Base-by-base conservation (phyloP, 2,888 invertebrate species). In the Amiota mariae region DNA sequence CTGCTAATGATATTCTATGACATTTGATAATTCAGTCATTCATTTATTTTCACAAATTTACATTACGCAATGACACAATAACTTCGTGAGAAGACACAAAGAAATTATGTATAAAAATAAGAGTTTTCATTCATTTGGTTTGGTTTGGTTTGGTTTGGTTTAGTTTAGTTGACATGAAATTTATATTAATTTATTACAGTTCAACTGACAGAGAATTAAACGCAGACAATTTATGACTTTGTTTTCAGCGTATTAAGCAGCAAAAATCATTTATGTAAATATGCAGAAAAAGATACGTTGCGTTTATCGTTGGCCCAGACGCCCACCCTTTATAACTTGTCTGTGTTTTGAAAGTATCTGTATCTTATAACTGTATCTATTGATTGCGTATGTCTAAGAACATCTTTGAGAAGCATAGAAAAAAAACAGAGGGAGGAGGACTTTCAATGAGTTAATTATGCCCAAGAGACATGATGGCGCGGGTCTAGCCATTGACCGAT, bases 181-280 rank as follows among this genome's bases (percentile, higher is more conserved):
- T 88, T 88, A 87, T 87, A 88, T 88, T 88, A 88, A 87, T 87
- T 87, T 87, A 87, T 87, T 87, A 81, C 88, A 84, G 84, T 87
- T 88, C 85, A 85, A 82, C 85, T 86, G 88, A 87, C 88, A 87
- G 85, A 83, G 85, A 87, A 88, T 88, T 88, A 87, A 88, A 84
- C 81, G 83, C 86, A 85, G 85, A 87, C 85, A 88, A 87, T 87
- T 87, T 88, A 87, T 87, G 82, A 84, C 82, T 85, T 88, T 87
- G 88, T 88, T 88, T 87, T 87, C 82, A 83, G 82, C 81, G 81
- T 83, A 79, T 82, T 81, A 80, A 80, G 74, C 72, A 67, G 72
- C 59, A 75, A 75, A 78, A 75, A 70, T 79, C 80, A 80, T 80
- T 84, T 85, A 85, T 87, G 85, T 74, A 85, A 85, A 85, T 82